phyloP scores from a whole-genome alignment of 2,888 invertebrate genomes.

The Bombylius discolor region DNA sequence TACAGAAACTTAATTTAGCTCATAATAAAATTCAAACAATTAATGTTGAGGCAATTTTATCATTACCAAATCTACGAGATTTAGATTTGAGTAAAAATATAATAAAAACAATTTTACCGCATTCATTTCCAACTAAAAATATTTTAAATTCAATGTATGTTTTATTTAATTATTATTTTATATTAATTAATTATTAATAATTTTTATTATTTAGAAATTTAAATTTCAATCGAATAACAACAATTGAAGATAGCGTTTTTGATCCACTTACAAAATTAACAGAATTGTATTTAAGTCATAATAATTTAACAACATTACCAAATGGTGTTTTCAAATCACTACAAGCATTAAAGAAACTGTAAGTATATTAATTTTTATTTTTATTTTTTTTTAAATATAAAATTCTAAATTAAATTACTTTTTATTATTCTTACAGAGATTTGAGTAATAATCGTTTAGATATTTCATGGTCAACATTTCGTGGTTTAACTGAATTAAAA shows the following conservation, averaged over 20 bases:
- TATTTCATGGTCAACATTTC: constrained; percentile 71
- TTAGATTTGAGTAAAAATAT: constrained; percentile 38
- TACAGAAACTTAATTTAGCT: constrained; percentile 64
- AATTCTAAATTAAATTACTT: not conserved
- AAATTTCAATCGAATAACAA: constrained; percentile 58
- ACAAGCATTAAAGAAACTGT: constrained; percentile 55
- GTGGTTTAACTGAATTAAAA: constrained; percentile 58
- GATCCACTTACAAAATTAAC: constrained; percentile 56
- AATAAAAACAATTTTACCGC: constrained; percentile 30
- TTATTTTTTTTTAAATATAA: not conserved
- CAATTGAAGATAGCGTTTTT: constrained; percentile 58
- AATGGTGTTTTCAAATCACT: constrained; percentile 61
- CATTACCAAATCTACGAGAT: constrained; percentile 41
- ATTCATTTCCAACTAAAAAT: constrained; percentile 44
- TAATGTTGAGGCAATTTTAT: constrained; percentile 77
- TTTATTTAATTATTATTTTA: not conserved
- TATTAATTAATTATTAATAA: constrained; percentile 2
- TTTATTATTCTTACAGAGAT: constrained; percentile 17
- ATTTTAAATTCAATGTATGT: constrained; percentile 10
- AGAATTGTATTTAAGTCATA: constrained; percentile 67
- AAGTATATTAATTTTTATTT: constrained; percentile 35
- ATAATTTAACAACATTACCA: constrained; percentile 55
- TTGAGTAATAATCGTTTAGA: constrained; percentile 34
- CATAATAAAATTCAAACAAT: constrained; percentile 68
- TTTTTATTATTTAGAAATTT: constrained; percentile 41